phyloP scores from a whole-genome alignment of 1,140 invertebrate species.

The Aethina tumida region DNA sequence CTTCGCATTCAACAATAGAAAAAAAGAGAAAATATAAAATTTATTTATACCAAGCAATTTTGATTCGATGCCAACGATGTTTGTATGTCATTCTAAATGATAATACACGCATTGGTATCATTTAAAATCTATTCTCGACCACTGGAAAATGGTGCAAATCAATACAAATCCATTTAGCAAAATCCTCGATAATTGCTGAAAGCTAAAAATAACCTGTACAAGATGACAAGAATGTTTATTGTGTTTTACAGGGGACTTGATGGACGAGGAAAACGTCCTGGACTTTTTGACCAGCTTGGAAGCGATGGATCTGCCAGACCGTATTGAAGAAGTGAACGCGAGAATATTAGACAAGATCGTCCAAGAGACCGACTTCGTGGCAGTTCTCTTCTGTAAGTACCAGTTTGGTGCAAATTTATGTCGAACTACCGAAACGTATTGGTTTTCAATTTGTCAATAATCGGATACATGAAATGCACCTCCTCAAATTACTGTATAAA shows the following conservation, averaged over 20 bases:
- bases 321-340: slow-evolving; percentile 90
- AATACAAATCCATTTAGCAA: no score
- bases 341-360: slow-evolving; percentile 87
- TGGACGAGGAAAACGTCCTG: slow-evolving; percentile 86
- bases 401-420: slow-evolving; percentile 1
- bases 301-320: slow-evolving; percentile 89
- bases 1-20: no score
- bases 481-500: slow-evolving; percentile 3
- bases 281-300: slow-evolving; percentile 89
- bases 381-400: slow-evolving; percentile 90
- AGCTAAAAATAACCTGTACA: no score
- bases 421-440: neutral
- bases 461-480: neutral
- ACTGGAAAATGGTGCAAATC: no score
- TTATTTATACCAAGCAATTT: no score
- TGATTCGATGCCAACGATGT: no score
- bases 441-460: neutral
- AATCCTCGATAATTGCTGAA: no score
- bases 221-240: slow-evolving; percentile 8
- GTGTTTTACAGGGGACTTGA: slow-evolving; percentile 66
- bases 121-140: no score
- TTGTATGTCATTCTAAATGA: no score
- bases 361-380: slow-evolving; percentile 85
- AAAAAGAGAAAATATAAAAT: no score
- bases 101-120: no score